phyloP scores from a whole-genome alignment of 1,140 invertebrate species.

The Heliconius nattereri region DNA sequence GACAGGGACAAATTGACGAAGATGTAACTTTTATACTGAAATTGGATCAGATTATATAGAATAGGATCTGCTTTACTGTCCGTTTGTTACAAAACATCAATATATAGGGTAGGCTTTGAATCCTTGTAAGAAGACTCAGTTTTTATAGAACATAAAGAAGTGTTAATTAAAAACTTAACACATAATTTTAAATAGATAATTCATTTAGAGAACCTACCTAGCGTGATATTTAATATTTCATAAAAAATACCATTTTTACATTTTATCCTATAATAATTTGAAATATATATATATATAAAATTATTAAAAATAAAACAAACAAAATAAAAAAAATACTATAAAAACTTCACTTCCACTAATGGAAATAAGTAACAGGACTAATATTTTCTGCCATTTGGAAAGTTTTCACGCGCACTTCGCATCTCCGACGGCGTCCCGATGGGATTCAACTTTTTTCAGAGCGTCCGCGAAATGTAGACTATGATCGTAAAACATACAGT shows the following conservation, averaged over 20 bases:
- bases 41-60: neutral
- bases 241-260: too few species aligned
- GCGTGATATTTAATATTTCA: too few species aligned
- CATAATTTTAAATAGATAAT: too few species aligned
- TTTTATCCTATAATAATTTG: too few species aligned
- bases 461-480: neutral
- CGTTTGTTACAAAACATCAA: neutral
- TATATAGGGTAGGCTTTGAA: neutral
- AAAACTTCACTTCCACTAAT: neutral
- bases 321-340: neutral
- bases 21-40: neutral
- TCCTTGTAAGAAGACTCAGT: too few species aligned
- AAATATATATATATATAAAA: neutral
- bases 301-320: neutral
- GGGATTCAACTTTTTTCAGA: slow-evolving; percentile 5
- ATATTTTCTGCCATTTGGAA: slow-evolving; percentile 14
- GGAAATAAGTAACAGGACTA: slow-evolving; percentile 11
- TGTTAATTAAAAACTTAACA: too few species aligned
- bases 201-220: too few species aligned
- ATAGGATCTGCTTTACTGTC: neutral
- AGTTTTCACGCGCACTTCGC: slow-evolving; percentile 6
- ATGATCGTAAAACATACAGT: neutral
- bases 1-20: neutral
- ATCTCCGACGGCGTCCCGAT: neutral
- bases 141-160: too few species aligned